Evolutionary conservation across 2,113 vertebrate genomes (phyloP).

Genomic region (Tursiops truncatus): DNA sequence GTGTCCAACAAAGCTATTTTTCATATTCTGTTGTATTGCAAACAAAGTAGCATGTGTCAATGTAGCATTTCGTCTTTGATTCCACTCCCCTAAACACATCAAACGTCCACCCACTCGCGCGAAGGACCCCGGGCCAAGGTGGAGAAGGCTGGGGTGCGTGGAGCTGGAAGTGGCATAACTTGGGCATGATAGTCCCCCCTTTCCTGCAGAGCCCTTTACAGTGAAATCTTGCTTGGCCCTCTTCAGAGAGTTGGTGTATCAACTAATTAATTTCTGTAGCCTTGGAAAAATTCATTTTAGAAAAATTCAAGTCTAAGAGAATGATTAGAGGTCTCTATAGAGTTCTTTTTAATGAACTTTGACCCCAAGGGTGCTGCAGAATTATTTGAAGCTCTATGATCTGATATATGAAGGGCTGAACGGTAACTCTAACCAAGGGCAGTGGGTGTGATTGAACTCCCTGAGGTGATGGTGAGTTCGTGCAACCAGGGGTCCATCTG

Average conservation of each 20-base stretch:
- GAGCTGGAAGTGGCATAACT: not conserved
- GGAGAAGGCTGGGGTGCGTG: not conserved
- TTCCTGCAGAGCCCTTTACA: not conserved
- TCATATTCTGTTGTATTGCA: not conserved
- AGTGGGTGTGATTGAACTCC: not conserved
- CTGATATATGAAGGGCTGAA: not conserved
- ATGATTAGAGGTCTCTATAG: not conserved
- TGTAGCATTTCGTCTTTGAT: not conserved
- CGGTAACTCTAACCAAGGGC: not conserved
- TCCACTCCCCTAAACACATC: not conserved
- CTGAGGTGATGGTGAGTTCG: accelerated
- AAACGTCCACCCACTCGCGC: not conserved
- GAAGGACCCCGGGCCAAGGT: not conserved
- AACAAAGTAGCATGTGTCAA: not conserved
- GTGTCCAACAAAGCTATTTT: not conserved
- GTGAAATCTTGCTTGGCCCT: not conserved
- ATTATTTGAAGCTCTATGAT: not conserved
- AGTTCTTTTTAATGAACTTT: not conserved
- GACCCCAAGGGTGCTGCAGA: not conserved
- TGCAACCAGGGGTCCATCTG: not conserved
- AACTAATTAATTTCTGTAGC: not conserved
- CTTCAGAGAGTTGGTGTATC: not conserved
- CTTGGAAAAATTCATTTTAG: not conserved
- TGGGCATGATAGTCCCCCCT: too few relatives aligned
- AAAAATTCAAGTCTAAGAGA: not conserved